Conservation (phyloP, 2,113 vertebrate genomes). For the Athene noctua region DNA sequence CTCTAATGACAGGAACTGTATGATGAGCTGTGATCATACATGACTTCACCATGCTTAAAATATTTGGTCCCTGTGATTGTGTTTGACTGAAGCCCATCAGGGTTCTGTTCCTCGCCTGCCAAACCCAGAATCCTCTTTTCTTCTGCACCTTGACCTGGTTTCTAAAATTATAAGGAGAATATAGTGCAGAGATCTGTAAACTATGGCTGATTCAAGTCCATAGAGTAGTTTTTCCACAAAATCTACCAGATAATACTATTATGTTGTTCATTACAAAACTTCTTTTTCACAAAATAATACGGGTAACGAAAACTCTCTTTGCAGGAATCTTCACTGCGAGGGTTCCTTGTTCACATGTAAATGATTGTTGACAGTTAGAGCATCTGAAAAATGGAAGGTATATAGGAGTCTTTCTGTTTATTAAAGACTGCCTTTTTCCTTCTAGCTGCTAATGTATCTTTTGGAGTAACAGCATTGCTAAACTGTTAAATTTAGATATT, state of each 20-base stretch:
- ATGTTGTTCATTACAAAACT: not conserved
- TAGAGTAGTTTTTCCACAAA: not conserved
- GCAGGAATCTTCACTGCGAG: not conserved
- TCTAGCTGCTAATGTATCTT: not conserved
- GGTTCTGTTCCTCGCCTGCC: not conserved
- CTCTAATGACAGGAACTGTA: not conserved
- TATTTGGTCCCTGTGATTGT: not conserved
- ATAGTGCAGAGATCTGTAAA: not conserved
- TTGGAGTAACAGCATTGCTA: not conserved
- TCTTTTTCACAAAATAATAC: not conserved
- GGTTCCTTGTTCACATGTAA: not conserved
- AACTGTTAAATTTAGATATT: not conserved
- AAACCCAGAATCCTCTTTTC: not conserved
- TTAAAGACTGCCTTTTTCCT: not conserved
- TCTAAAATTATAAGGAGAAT: not conserved
- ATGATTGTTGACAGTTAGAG: not conserved
- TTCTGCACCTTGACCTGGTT: not conserved
- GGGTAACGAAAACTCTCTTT: not conserved
- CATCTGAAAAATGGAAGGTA: not conserved
- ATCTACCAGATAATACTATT: not conserved
- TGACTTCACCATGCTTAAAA: not conserved
- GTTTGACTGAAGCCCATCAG: not conserved
- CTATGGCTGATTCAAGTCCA: not conserved
- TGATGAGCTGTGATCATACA: not conserved
- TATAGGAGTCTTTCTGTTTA: not conserved